A percentile compares a stretch with the other conserved stretches of the same genome.
phyloP scores from a whole-genome alignment of 2,113 vertebrate species.

The Axis porcinus region DNA sequence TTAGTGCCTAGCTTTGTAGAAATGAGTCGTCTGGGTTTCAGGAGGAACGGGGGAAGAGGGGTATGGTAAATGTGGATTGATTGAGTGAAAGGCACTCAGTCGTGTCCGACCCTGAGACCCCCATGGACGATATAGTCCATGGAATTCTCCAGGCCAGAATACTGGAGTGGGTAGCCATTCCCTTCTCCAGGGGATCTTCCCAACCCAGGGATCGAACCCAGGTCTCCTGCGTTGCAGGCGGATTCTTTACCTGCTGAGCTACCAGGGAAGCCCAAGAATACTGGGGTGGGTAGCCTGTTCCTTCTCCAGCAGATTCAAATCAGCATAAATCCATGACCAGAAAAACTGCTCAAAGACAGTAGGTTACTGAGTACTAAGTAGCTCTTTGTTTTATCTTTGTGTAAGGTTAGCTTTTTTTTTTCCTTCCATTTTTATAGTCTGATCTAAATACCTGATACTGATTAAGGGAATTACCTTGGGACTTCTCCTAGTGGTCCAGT shows the following conservation, averaged over 20 bases:
- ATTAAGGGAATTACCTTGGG: neutral
- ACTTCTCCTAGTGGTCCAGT: neutral
- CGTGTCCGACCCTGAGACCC: neutral
- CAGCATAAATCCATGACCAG: neutral
- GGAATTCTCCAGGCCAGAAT: neutral
- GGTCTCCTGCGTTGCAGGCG: neutral
- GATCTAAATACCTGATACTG: neutral
- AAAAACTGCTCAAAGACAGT: neutral
- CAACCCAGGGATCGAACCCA: neutral
- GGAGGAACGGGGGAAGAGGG: neutral
- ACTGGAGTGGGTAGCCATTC: fast-evolving
- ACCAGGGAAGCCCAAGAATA: neutral
- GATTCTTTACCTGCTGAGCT: neutral
- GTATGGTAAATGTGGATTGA: neutral
- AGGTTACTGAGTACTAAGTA: neutral
- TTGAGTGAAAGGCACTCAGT: neutral
- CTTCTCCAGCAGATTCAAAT: neutral
- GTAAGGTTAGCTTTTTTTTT: neutral
- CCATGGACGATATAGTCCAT: neutral
- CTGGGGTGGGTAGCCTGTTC: neutral
- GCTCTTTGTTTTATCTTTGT: neutral
- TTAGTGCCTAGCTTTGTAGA: neutral
- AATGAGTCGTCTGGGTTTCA: neutral
- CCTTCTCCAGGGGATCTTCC: neutral
- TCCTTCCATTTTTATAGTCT: neutral